Percentiles rank a stretch among this genome's conserved stretches.
Evolutionary conservation across 2,113 vertebrate species (phyloP).

Genomic region (Progne subis): DNA sequence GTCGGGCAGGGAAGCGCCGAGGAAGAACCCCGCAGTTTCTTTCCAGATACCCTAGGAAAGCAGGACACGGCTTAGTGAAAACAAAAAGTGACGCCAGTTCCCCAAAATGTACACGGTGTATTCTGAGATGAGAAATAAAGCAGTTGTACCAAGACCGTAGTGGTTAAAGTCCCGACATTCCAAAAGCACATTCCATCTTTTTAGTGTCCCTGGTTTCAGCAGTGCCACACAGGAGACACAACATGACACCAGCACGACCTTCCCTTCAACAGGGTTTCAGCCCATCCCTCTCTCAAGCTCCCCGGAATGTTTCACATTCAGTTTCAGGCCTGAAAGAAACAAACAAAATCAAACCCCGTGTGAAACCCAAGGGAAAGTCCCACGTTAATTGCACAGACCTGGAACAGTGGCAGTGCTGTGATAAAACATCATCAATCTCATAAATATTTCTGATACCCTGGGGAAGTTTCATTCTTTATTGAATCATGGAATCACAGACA

Average conservation of each 20-base stretch:
- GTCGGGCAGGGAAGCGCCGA: neutral
- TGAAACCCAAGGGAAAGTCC: neutral
- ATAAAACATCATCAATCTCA: too few species aligned
- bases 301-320: fast-evolving
- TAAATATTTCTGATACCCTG: neutral
- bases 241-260: fast-evolving
- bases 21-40: fast-evolving
- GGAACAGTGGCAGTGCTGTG: neutral
- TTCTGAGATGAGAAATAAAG: neutral
- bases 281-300: neutral
- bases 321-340: neutral
- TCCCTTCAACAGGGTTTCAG: fast-evolving
- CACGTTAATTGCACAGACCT: fast-evolving
- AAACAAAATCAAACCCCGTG: neutral
- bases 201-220: fast-evolving
- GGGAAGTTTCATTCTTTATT: neutral
- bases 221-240: fast-evolving
- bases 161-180: fast-evolving
- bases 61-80: fast-evolving
- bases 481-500: neutral
- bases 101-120: fast-evolving
- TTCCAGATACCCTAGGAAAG: fast-evolving
- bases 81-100: fast-evolving
- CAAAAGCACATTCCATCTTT: fast-evolving
- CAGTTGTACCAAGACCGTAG: fast-evolving